phyloP scores from a whole-genome alignment of 2,888 invertebrate genomes.

The Euplagia quadripunctaria region DNA sequence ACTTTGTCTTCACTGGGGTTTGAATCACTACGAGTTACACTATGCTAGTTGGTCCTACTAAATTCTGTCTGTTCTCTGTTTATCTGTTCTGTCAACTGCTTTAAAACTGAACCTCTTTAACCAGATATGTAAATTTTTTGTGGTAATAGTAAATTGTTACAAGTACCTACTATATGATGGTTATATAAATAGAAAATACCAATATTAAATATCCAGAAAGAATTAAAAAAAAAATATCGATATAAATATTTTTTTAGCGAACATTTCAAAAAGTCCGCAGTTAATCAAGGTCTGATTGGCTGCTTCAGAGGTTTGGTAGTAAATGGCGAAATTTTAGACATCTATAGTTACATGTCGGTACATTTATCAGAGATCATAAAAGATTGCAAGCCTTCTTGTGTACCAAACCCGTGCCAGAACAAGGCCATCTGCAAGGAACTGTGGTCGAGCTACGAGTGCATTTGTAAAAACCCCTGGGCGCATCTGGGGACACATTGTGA shows the following conservation, averaged over 20 bases:
- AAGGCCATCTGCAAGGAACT: conserved; percentile 96
- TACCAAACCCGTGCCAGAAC: conserved; percentile 97
- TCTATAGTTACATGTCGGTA: conserved; percentile 97
- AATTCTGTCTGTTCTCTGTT: no score
- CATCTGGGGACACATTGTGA: conserved; percentile 96
- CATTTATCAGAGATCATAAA: conserved; percentile 96
- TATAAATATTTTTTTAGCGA: conserved; percentile 84
- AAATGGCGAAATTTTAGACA: conserved; percentile 96
- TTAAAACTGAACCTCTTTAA: no score
- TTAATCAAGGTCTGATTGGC: conserved; percentile 96
- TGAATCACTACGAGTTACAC: no score
- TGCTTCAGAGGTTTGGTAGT: conserved; percentile 97
- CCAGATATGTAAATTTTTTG: no score
- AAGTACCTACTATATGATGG: no score
- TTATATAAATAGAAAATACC: no score
- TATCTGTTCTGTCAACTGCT: no score
- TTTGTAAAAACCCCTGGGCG: conserved; percentile 97
- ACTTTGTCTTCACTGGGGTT: no score
- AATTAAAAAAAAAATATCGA: background rate
- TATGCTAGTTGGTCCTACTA: no score
- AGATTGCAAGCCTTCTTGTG: conserved; percentile 97
- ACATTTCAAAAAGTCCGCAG: conserved; percentile 93
- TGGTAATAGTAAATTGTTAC: no score
- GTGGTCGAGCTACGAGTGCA: conserved; percentile 97
- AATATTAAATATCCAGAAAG: no score